Evolutionary conservation across 2,888 invertebrate species (phyloP).

Genomic region (Melolontha melolontha): DNA sequence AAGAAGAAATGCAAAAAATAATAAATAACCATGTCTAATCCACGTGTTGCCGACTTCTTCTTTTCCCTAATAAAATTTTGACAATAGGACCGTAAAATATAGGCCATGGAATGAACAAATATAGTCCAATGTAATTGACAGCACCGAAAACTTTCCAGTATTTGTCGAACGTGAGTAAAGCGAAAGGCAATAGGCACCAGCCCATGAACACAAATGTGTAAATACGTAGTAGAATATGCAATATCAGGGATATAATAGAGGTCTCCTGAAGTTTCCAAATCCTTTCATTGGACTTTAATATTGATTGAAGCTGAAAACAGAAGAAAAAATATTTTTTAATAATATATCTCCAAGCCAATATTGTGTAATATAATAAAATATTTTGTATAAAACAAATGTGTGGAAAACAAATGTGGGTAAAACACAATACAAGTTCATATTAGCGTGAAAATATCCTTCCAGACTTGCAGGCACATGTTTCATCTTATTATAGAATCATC

Average conservation of each 20-base stretch:
- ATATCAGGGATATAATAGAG: constrained; percentile 61
- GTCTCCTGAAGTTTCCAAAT: constrained; percentile 63
- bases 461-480: too few relatives aligned
- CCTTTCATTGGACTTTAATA: constrained; percentile 68
- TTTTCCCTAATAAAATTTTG: constrained; percentile 37
- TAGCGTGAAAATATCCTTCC: too few relatives aligned
- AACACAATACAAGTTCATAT: too few relatives aligned
- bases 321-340: constrained; percentile 9
- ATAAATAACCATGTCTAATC: constrained; percentile 24
- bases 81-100: constrained; percentile 68
- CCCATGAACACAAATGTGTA: constrained; percentile 88
- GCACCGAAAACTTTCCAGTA: constrained; percentile 76
- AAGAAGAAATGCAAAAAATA: background rate
- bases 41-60: constrained; percentile 4
- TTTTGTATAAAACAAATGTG: too few relatives aligned
- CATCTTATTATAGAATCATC: too few relatives aligned
- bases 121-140: constrained; percentile 77
- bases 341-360: too few relatives aligned
- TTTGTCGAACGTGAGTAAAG: constrained; percentile 75
- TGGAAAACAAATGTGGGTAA: too few relatives aligned
- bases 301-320: constrained; percentile 67
- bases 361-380: too few relatives aligned
- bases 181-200: constrained; percentile 83
- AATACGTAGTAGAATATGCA: constrained; percentile 73
- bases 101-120: constrained; percentile 76